Conservation (phyloP, 2,797 vertebrate species). For the Forpus xanthops region DNA sequence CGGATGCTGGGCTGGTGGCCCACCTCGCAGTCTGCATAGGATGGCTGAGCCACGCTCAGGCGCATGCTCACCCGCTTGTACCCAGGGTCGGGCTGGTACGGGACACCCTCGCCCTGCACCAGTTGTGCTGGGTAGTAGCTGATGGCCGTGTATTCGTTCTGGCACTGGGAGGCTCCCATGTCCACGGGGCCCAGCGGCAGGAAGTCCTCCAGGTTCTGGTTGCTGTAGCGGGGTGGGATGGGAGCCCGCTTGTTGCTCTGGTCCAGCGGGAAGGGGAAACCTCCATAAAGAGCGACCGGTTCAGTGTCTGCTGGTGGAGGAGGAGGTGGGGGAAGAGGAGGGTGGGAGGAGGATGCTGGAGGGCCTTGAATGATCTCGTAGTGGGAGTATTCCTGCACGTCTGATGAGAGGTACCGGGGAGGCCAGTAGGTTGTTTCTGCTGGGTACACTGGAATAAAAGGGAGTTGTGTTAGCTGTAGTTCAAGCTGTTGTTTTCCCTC, state of each 20-base stretch:
- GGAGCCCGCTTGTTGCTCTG: conserved; percentile 90
- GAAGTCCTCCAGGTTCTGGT: conserved; percentile 94
- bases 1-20: conserved; percentile 55
- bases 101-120: conserved; percentile 78
- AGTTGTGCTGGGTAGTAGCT: conserved; percentile 91
- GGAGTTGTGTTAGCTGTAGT: conserved; percentile 1
- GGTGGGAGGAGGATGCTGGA: conserved; percentile 70
- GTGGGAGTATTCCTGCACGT: conserved; percentile 85
- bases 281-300: conserved; percentile 85
- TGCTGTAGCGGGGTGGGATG: conserved; percentile 92
- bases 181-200: conserved; percentile 80
- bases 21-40: conserved; percentile 83
- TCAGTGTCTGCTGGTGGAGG: conserved; percentile 77
- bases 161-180: conserved; percentile 82
- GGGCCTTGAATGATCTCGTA: conserved; percentile 85
- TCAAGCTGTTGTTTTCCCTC: neutral
- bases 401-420: conserved; percentile 73
- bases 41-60: conserved; percentile 90
- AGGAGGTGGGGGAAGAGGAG: conserved; percentile 69
- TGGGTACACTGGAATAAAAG: conserved; percentile 74
- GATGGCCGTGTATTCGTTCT: conserved; percentile 93
- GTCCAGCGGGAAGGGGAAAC: conserved; percentile 94
- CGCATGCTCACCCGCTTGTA: conserved; percentile 91
- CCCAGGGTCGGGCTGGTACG: conserved; percentile 76
- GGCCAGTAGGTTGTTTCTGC: conserved; percentile 74